Evolutionary conservation across 2,888 invertebrate genomes (phyloP), one percentile per base, ranked within the genome.

Genomic region (Pyrrhosoma nymphula): DNA sequence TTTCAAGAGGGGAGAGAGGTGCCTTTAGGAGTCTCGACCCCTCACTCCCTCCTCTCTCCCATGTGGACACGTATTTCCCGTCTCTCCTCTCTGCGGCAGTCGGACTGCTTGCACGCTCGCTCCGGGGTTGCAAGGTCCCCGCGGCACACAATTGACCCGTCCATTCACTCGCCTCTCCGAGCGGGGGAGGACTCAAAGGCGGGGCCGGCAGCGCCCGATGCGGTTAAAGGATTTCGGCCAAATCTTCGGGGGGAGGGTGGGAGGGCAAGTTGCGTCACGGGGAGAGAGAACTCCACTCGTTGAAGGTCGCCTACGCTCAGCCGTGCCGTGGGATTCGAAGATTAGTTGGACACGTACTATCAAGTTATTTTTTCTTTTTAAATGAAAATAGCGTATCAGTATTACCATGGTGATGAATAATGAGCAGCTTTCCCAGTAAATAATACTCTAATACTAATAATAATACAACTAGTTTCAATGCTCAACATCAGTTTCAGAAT

Each of bases 61-160:
- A 14, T 60, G 3, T 14, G 69, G 69, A 23, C 69, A 69, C 12
- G 47, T 60, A 1, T 8, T 26, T 8, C 82, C 82, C 82, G 16
- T 6, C 26, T n/a, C 26, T 18, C 16, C 30, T 35, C 91, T 35
- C 16, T 93, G 69, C 93, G 69, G 23, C 93, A 93, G 90, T 91
- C 89, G n/a, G 82, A 35, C 82, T 47, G 47, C 47, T n/a, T 0
- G 10, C 0, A 10, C n/a, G 89, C 55, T 26, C 89, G 60, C 60
- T 60, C 56, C 60, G 93, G 30, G 91, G 91, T 39, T 63, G 91
- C 47, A 39, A 63, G 26, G 47, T 69, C 93, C 93, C 93, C 23
- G 69, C 23, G 93, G 93, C 63, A 69, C 93, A 69, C 93, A 69
- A 93, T 93, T 75, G 69, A 93, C 93, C 47, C 39, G 35, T 89